Base-by-base conservation (phyloP, 2,888 invertebrate species). In the Nephrotoma appendiculata region DNA sequence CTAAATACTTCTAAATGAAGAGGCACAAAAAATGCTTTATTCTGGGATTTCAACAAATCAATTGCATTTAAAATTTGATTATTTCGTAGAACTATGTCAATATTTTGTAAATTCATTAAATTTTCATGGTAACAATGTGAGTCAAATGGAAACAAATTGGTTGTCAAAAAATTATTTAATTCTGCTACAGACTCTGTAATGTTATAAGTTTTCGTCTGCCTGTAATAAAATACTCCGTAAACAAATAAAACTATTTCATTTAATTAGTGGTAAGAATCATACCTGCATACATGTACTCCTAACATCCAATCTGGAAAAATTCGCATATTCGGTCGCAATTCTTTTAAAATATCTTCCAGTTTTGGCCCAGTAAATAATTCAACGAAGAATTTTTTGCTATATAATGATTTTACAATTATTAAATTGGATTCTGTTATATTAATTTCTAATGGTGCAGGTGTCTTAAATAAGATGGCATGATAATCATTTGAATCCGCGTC, bases 21-120 rank as follows among this genome's bases (percentile, higher is more conserved):
- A 19, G 86, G 86, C 2, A 87, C 15, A 11, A 87, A 83, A 12
- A 87, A 12, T 85, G 83, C 85, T 31, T 87, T 87, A 15, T 87
- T 86, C 6, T 86, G 43, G n/a, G 12, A 7, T 45, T 57, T 85
- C 11, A 87, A 41, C 31, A 11, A 42, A 44, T 86, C 83, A 15
- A 87, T 41, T 15, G 57, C 41, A 84, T 41, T 57, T 12, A 71
- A 6, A 15, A 48, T 43, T 84, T 85, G 41, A 57, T 41, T 15
- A 43, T 86, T 57, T 84, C 84, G 41, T 84, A 84, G 19, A 48
- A 86, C 48, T 4, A 9, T 45, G 2, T 44, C 48, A 86, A 86
- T 41, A 83, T 87, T 85, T n/a, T 52, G 43, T 9, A 87, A 12
- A 41, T 42, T 48, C 12, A 86, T 84, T 9, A 86, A 41, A 43